Percentiles rank a stretch among this genome's conserved stretches.
phyloP scores from a whole-genome alignment of 2,797 vertebrate genomes.

The Tenualosa ilisha region DNA sequence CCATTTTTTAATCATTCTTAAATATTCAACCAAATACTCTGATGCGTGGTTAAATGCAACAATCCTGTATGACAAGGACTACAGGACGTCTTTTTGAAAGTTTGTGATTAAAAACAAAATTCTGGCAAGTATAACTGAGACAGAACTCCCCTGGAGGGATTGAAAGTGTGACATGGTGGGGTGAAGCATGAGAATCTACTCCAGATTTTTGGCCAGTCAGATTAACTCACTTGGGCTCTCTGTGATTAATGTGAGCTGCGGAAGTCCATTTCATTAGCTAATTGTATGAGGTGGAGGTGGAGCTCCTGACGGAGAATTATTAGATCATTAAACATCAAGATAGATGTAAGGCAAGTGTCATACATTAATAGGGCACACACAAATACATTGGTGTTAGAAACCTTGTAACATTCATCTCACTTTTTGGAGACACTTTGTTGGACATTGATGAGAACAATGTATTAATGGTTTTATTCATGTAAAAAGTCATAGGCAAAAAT shows the following conservation, averaged over 20 bases:
- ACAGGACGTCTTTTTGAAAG: not conserved
- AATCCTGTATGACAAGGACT: not conserved
- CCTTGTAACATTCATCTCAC: too few relatives aligned
- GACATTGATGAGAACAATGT: too few relatives aligned
- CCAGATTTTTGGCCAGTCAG: not conserved
- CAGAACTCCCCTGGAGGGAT: not conserved
- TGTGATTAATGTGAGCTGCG: not conserved
- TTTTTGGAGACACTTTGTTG: too few relatives aligned
- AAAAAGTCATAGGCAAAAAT: not conserved
- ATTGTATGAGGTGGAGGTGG: not conserved
- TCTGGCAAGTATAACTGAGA: not conserved
- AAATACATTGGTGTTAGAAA: not conserved
- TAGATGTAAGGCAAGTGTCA: not conserved
- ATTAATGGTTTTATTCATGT: not conserved
- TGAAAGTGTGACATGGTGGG: too few relatives aligned
- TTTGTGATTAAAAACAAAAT: not conserved
- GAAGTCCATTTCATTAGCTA: too few relatives aligned
- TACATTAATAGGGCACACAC: not conserved
- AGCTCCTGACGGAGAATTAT: not conserved
- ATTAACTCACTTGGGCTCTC: slow-evolving; percentile 1
- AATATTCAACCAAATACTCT: not conserved
- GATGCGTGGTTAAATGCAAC: too few relatives aligned
- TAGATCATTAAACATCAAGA: not conserved
- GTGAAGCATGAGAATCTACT: too few relatives aligned
- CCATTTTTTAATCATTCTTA: too few relatives aligned